phyloP scores from a whole-genome alignment of 2,113 vertebrate genomes.

The Scolopax mira region DNA sequence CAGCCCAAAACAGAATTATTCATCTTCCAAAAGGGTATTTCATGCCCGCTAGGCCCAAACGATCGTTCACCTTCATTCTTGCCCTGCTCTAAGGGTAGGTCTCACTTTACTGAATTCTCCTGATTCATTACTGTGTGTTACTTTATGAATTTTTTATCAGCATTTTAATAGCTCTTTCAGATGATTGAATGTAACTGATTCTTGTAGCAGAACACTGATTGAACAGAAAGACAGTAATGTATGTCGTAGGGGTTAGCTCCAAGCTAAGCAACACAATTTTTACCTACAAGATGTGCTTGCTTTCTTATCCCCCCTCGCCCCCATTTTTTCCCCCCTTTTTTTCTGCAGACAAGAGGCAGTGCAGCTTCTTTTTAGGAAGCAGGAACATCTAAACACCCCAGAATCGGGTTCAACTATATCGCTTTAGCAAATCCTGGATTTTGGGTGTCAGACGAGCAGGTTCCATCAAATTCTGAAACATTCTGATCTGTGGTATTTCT shows the following conservation, averaged over 20 bases:
- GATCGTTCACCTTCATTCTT: slow-evolving; percentile 89
- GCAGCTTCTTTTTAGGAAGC: neutral
- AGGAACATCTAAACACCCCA: neutral
- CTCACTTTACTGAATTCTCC: slow-evolving; percentile 87
- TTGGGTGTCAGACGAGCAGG: neutral
- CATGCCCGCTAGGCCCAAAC: slow-evolving; percentile 88
- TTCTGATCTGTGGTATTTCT: neutral
- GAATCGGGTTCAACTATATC: neutral
- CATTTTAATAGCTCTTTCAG: slow-evolving; percentile 89
- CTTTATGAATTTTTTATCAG: slow-evolving; percentile 91
- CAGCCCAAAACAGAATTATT: slow-evolving; percentile 91
- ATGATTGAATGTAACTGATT: slow-evolving; percentile 87
- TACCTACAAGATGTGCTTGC: slow-evolving; percentile 63
- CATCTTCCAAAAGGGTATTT: slow-evolving; percentile 92
- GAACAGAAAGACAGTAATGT: slow-evolving; percentile 84
- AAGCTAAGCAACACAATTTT: slow-evolving; percentile 76
- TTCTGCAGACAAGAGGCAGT: neutral
- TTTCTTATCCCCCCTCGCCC: neutral
- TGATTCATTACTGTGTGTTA: slow-evolving; percentile 88
- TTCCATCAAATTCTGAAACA: neutral
- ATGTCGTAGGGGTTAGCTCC: slow-evolving; percentile 80
- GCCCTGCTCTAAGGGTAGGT: slow-evolving; percentile 83
- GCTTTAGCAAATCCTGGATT: neutral
- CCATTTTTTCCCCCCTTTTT: neutral
- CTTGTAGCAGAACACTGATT: slow-evolving; percentile 85